These are phyloP conservation scores for Chelonia mydas DNA, from an alignment of 2,797 vertebrate genomes.

Conservation along the genomic window DNA sequence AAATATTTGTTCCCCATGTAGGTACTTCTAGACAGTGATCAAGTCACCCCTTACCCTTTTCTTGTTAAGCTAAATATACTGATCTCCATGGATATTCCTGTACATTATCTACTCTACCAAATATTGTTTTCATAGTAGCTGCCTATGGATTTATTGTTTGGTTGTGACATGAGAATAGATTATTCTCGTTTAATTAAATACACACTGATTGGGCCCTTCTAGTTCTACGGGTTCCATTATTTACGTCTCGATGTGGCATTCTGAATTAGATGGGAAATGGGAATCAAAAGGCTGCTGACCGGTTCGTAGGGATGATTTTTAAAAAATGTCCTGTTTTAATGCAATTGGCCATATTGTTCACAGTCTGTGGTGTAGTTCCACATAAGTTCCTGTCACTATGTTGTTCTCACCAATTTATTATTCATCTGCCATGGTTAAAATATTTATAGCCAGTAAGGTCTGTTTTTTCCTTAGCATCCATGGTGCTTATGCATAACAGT, in stretches of 20 bases:
- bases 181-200: not conserved
- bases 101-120: not conserved
- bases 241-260: not conserved
- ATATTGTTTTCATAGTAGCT: not conserved
- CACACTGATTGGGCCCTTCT: not conserved
- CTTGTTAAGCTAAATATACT: not conserved
- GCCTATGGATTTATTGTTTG: not conserved
- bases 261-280: not conserved
- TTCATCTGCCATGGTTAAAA: slow-evolving; percentile 70
- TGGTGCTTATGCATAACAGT: slow-evolving; percentile 38
- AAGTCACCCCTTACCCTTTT: not conserved
- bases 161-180: not conserved
- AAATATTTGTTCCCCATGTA: too few relatives aligned
- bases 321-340: slow-evolving; percentile 37
- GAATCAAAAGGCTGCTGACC: slow-evolving; percentile 55
- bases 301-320: slow-evolving; percentile 29
- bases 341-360: slow-evolving; percentile 70
- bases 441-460: slow-evolving; percentile 63
- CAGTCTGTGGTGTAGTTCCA: slow-evolving; percentile 71
- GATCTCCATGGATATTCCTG: not conserved
- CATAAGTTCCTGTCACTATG: slow-evolving; percentile 67
- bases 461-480: slow-evolving; percentile 60
- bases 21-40: too few relatives aligned
- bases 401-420: slow-evolving; percentile 71
- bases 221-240: not conserved